Conservation (phyloP, 2,113 vertebrate genomes). For the Perognathus longimembris region DNA sequence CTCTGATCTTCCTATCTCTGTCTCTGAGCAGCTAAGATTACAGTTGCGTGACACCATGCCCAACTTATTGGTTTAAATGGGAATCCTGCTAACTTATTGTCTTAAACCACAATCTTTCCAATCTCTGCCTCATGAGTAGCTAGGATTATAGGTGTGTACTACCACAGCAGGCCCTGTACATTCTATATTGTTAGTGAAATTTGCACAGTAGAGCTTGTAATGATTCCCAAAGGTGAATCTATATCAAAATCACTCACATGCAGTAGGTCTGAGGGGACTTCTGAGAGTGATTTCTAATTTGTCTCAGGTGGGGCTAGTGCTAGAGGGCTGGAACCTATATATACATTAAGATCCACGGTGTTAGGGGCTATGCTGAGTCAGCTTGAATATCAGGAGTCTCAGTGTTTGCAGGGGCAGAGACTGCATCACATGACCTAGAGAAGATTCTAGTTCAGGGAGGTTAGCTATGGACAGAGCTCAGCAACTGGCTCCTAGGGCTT, state of each 20-base stretch:
- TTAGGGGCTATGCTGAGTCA: neutral
- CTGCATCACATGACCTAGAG: neutral
- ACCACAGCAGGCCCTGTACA: no score
- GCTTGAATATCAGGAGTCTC: neutral
- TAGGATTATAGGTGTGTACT: no score
- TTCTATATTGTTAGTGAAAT: neutral
- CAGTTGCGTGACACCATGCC: no score
- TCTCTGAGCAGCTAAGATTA: no score
- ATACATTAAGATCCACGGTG: neutral
- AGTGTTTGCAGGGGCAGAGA: neutral
- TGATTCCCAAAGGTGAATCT: neutral
- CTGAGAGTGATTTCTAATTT: slow-evolving; percentile 7
- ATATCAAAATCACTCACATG: neutral
- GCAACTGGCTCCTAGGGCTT: neutral
- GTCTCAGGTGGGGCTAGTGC: neutral
- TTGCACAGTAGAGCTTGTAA: neutral
- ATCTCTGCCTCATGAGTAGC: no score
- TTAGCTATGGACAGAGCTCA: neutral
- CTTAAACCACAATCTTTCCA: no score
- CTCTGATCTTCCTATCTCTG: no score
- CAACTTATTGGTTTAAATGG: no score
- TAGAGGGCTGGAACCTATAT: neutral
- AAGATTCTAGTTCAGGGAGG: neutral
- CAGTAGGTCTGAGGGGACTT: neutral
- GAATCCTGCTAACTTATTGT: no score